Evolutionary conservation across 2,113 vertebrate species (phyloP), one percentile per base, ranked within the genome.

Genomic region (Thinocorus orbignyianus): DNA sequence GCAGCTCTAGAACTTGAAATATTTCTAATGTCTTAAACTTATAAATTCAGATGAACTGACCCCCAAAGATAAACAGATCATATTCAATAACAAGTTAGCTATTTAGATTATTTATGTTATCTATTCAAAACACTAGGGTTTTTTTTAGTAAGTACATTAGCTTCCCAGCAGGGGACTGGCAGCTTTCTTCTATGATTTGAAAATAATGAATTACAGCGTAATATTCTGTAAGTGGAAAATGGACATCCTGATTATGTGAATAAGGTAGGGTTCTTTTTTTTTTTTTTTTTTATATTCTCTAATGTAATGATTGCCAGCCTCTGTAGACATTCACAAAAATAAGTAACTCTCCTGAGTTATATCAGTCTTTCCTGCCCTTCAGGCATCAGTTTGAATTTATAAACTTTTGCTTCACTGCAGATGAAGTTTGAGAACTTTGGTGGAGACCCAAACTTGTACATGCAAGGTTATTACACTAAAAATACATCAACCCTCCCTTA

Each of bases 131-230:
- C 8, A 4, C 51, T 71, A 77, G 52, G 25, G 57, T 3, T 16
- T 22, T 77, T 77, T 94, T 96, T 88, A 52, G 58, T 54, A 88
- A 92, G 19, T 48, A 49, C 48, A 72, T 92, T 97, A 95, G 49
- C 52, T 70, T 57, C 54, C 65, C 77, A 74, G 70, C 51, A 88
- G 82, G 87, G 17, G 35, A 86, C 51, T 73, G n/a, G 41, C 58
- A 83, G n/a, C 19, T 85, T 81, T 18, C 18, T 62, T 72, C 41
- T 91, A 41, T 79, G 95, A 94, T 95, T 92, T 95, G 51, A 95
- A 94, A 93, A 94, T 76, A 74, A 61, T 65, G 51, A 95, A 66
- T 17, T 81, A 24, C 37, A 54, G 8, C 62, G 3, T 70, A 90
- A 94, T 54, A 24, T 48, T 51, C 20, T 41, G 20, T 35, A 65